A percentile compares a stretch with the other conserved stretches of the same genome.
Conservation (phyloP, 2,113 vertebrate species). For the Rhipidura dahli region DNA sequence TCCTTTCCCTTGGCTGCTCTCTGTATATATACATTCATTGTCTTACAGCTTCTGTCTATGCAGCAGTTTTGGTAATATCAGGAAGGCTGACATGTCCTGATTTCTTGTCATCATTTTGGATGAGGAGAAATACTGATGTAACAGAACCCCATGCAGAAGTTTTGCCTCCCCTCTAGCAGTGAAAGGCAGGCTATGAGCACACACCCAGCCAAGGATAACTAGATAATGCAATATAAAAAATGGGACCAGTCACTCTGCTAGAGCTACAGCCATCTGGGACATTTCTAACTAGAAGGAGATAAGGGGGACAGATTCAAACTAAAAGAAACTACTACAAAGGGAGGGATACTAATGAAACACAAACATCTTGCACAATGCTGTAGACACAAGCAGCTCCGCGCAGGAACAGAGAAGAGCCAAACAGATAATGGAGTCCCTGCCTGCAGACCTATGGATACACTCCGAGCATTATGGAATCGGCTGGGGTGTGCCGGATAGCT, state of each 20-base stretch:
- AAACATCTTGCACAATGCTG: neutral
- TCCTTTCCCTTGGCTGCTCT: neutral
- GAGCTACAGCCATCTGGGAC: neutral
- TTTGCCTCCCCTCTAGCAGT: neutral
- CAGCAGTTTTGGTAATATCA: neutral
- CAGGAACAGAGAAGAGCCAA: neutral
- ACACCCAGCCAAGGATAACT: neutral
- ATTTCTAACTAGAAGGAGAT: neutral
- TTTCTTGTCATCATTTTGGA: neutral
- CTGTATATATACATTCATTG: fast-evolving
- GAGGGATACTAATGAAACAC: neutral
- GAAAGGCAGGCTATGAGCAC: neutral
- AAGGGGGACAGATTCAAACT: neutral
- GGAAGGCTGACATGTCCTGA: neutral
- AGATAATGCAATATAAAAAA: neutral
- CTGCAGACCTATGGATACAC: neutral
- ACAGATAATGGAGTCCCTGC: neutral
- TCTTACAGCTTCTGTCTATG: neutral
- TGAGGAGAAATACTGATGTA: neutral
- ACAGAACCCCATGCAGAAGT: neutral
- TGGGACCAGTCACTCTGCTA: neutral
- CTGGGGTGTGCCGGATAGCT: conserved; percentile 50
- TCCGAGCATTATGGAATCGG: neutral
- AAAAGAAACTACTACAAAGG: neutral
- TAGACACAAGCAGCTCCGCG: fast-evolving